Evolutionary conservation across 2,888 invertebrate genomes (phyloP).

Genomic region (Acanthosoma haemorrhoidale): DNA sequence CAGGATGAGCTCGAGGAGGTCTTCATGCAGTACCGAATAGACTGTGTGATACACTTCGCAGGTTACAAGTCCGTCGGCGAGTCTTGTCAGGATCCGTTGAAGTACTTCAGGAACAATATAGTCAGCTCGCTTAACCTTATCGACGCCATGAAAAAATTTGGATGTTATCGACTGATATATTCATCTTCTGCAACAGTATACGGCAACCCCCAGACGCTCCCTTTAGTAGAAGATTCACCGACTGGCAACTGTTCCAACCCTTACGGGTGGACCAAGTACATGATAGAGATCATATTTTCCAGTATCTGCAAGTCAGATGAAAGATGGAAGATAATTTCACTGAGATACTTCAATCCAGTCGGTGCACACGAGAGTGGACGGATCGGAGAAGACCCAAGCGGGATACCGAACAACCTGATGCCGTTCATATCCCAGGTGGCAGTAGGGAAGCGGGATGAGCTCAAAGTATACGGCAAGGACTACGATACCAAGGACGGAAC

Average conservation of each 20-base stretch:
- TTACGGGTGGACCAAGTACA: conserved; percentile 88
- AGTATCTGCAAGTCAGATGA: conserved; percentile 64
- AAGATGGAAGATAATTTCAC: conserved; percentile 66
- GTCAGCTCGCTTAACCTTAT: conserved; percentile 71
- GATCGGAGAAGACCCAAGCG: conserved; percentile 88
- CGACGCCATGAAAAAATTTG: conserved; percentile 50
- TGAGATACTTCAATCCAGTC: conserved; percentile 94
- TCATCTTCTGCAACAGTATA: conserved; percentile 93
- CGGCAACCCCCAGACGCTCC: conserved; percentile 76
- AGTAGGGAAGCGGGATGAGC: conserved; percentile 68
- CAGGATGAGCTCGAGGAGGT: conserved; percentile 58
- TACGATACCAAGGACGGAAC: conserved; percentile 86
- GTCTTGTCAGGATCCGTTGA: conserved; percentile 77
- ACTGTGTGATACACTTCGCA: conserved; percentile 89
- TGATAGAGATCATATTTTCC: conserved; percentile 88
- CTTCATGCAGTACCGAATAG: conserved; percentile 74
- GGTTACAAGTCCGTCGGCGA: conserved; percentile 93
- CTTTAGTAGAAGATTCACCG: conserved; percentile 78
- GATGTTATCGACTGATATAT: conserved; percentile 72
- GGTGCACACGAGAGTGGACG: conserved; percentile 84
- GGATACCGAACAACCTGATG: conserved; percentile 90
- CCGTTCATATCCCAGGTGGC: conserved; percentile 90
- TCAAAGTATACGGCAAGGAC: conserved; percentile 79
- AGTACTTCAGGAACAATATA: conserved; percentile 86
- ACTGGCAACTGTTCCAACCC: conserved; percentile 74